phyloP scores from a whole-genome alignment of 2,797 vertebrate species.

The Peromyscus nudipes region DNA sequence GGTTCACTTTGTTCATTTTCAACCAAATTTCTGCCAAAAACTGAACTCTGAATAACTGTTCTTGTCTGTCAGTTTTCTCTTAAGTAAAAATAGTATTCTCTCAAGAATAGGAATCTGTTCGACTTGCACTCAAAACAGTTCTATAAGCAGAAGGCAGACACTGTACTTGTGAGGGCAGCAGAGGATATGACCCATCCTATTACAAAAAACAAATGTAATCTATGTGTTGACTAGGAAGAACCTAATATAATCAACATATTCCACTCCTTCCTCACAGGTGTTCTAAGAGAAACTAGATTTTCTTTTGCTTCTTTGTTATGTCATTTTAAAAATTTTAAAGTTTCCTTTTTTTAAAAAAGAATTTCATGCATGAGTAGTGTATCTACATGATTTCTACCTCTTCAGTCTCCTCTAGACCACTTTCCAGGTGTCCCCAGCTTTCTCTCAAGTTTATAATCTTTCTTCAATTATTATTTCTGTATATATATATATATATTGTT shows the following conservation, averaged over 20 bases:
- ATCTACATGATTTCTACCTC: background rate
- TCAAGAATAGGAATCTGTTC: background rate
- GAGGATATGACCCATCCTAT: background rate
- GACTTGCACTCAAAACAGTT: background rate
- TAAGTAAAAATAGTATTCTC: constrained; percentile 61
- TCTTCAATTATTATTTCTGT: background rate
- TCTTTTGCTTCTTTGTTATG: background rate
- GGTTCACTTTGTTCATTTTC: constrained; percentile 56
- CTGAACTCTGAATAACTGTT: constrained; percentile 27
- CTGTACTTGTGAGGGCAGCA: background rate
- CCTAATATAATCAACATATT: background rate
- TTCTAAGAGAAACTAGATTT: background rate
- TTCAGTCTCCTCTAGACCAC: background rate
- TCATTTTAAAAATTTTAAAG: background rate
- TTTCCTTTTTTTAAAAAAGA: background rate
- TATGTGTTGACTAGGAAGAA: background rate
- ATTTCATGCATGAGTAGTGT: background rate
- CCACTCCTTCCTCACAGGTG: background rate
- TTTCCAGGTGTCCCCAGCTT: background rate
- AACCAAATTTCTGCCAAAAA: constrained; percentile 53
- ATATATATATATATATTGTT: background rate
- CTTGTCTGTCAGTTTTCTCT: constrained; percentile 66
- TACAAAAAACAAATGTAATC: background rate
- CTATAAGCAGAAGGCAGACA: background rate
- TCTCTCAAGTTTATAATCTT: background rate